Evolutionary conservation across 2,797 vertebrate genomes (phyloP), one percentile per base, ranked within the genome.

Genomic region (Sandelia bainsii): DNA sequence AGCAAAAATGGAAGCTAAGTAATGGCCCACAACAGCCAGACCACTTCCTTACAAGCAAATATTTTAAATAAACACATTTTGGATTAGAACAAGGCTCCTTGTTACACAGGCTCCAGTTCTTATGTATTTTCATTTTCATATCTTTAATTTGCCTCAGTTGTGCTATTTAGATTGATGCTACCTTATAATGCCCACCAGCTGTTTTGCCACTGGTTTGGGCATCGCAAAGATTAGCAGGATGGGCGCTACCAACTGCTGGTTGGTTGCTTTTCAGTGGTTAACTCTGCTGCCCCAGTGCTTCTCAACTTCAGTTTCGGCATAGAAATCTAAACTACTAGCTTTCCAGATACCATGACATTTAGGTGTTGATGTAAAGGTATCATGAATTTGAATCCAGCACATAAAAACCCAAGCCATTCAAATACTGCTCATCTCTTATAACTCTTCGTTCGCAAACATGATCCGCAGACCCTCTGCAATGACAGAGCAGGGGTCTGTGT

Each of bases 401-500:
- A 17, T 22, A 25, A 45, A 45, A 45, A 2, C 17, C 17, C 19
- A 45, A 44, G 29, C 11, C n/a, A n/a, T 40, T 51, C 19, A 16
- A 61, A 60, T 29, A n/a, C 17, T 39, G 42, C 52, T 62, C 3
- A 0, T n/a, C 1, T 29, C 16, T 12, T 16, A 6, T 52, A 52
- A 0, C 51, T 62, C 13, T 34, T 40, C 17, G 6, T 57, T 60
- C 52, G 46, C 5, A 46, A 68, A 59, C 19, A 20, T 34, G 40
- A 72, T 17, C 23, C 1, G 29, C 56, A 73, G 62, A 44, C n/a
- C 29, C 34, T 66, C 22, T 45, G 44, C 50, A 2, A 0, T 27
- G 34, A 65, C 66, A 22, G 23, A 34, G 72, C 29, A 6, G n/a
- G 25, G 20, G 66, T 40, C 52, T 63, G 2, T 13, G 16, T 46